These are phyloP conservation scores for Cynopterus brachyotis DNA, from an alignment of 2,113 vertebrate species.

Conservation along the genomic window DNA sequence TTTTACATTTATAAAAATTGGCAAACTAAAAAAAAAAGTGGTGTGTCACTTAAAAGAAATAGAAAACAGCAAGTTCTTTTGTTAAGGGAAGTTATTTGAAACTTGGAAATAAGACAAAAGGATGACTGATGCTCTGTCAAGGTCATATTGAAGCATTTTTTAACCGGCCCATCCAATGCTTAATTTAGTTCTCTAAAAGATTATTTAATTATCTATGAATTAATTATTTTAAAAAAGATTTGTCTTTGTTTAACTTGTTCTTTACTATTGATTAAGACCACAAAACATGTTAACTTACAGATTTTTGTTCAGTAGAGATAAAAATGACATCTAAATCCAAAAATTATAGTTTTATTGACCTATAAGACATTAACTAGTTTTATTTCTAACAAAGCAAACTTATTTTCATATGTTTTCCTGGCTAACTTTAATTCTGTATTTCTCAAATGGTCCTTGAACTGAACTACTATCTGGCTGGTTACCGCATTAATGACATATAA, in stretches of 20 bases:
- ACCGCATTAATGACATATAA: neutral
- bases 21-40: neutral
- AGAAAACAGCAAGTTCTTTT: neutral
- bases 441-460: neutral
- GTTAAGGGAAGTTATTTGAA: neutral
- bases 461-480: neutral
- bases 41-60: neutral
- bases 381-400: neutral
- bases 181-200: neutral
- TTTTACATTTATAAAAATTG: neutral
- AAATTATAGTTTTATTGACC: neutral
- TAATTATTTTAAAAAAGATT: conserved; percentile 12
- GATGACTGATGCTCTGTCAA: neutral
- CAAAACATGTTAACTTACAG: neutral
- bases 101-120: neutral
- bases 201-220: neutral
- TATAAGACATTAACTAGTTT: neutral
- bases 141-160: neutral
- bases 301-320: neutral
- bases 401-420: neutral
- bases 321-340: neutral
- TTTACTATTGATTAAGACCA: neutral
- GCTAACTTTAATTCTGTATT: neutral
- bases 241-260: neutral
- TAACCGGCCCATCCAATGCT: neutral